Base-by-base conservation (phyloP, 2,888 invertebrate genomes). In the Criorhina ranunculi region DNA sequence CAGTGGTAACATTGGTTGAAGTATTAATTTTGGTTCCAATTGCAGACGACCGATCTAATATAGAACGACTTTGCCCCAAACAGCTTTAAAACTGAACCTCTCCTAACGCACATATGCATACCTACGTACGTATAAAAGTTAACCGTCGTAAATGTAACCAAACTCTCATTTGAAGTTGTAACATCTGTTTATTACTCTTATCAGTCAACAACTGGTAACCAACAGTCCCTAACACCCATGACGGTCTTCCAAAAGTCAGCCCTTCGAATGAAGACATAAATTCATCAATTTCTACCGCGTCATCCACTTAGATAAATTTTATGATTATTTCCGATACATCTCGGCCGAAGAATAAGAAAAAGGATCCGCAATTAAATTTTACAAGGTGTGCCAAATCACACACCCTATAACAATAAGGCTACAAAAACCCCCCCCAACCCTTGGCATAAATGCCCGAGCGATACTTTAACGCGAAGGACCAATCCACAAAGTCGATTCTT, bases 401-500 rank as follows among this genome's bases (percentile, higher is more conserved):
- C 64, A 76, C 15, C 19, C 35, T 29, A 70, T 46, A 70, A 55
- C 40, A 53, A 51, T 46, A 33, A 9, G 17, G 7, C 15, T 24
- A 49, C n/a, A 24, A 24, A 5, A 7, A 29, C 9, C 17, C 31
- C n/a, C 12, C 24, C 15, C 19, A 35, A 17, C 17, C 37, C 19
- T 15, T 29, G 19, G 46, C 42, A 33, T 59, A 15, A 60, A 62
- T 53, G 8, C 51, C n/a, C 46, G 35, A 53, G 19, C 59, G 31
- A 46, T 31, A 17, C 46, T 51, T 33, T 17, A 60, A 35, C 37
- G 46, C 62, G 29, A 51, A 62, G 60, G 66, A 60, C 66, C 72
- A 67, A 67, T 78, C 55, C 53, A 78, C 66, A 78, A 24, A 67
- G 73, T 55, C 67, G 46, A 42, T 64, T 75, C 85, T 85, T 85